Percentiles rank a stretch among this genome's conserved stretches.
Evolutionary conservation across 2,113 vertebrate species (phyloP).

Genomic region (Epinephelus cyanopodus): DNA sequence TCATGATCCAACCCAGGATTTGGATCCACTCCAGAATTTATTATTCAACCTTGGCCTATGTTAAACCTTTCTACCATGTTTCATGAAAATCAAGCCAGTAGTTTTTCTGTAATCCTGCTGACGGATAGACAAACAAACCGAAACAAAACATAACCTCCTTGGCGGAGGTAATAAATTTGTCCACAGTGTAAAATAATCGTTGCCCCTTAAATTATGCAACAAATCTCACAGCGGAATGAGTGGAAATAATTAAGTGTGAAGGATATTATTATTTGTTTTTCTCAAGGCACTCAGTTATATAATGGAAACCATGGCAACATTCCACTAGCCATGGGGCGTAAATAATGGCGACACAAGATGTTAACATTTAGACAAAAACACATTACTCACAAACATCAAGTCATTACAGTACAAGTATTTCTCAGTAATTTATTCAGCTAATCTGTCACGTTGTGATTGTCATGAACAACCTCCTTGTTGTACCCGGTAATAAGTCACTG

Average conservation of each 20-base stretch:
- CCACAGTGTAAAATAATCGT: background rate
- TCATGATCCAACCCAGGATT: too few relatives aligned
- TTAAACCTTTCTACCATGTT: too few relatives aligned
- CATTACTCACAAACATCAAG: background rate
- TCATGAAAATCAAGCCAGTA: too few relatives aligned
- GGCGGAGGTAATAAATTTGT: background rate
- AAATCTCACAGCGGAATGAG: conserved; percentile 2
- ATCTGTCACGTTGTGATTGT: conserved; percentile 15
- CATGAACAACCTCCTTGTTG: conserved; percentile 3
- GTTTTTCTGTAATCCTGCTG: too few relatives aligned
- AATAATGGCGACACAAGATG: background rate
- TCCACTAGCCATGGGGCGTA: background rate
- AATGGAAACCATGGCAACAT: conserved; percentile 31
- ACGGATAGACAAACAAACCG: too few relatives aligned
- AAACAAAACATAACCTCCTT: too few relatives aligned
- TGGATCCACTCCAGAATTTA: too few relatives aligned
- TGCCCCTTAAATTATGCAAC: conserved; percentile 6
- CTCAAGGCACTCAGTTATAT: background rate
- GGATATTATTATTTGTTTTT: conserved; percentile 10
- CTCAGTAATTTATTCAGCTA: conserved; percentile 28
- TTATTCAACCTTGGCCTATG: too few relatives aligned
- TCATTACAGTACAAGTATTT: background rate
- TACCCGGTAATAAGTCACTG: background rate
- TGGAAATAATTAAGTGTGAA: conserved; percentile 19
- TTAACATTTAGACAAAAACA: background rate